Percentiles rank a stretch among this genome's conserved stretches.
Conservation (phyloP, 2,888 invertebrate species). For the Xanthorhoe spadicearia region DNA sequence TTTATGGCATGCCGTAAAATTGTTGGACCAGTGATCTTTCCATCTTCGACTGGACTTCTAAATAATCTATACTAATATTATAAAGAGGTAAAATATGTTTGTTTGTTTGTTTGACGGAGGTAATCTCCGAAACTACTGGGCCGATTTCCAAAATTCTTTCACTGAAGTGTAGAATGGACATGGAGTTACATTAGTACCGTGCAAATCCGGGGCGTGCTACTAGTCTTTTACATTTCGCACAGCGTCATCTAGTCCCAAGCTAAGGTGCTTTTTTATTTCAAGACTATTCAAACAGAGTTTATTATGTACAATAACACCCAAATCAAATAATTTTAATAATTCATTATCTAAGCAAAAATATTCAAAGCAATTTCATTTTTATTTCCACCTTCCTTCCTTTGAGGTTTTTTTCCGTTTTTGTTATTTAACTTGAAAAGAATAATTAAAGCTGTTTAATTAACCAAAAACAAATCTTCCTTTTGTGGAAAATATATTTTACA, state of each 20-base stretch:
- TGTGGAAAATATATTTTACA: slow-evolving; percentile 37
- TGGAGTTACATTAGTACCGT: too few species aligned
- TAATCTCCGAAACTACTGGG: too few species aligned
- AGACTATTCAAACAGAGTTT: not conserved
- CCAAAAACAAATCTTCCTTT: slow-evolving; percentile 38
- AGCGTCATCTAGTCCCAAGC: too few species aligned
- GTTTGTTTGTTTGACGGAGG: too few species aligned
- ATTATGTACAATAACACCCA: not conserved
- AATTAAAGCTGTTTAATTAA: slow-evolving; percentile 38
- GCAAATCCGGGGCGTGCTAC: too few species aligned
- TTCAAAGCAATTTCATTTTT: slow-evolving; percentile 21
- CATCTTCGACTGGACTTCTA: not conserved
- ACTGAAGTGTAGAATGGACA: too few species aligned
- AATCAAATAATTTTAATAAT: not conserved
- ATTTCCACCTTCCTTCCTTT: slow-evolving; percentile 19
- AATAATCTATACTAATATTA: too few species aligned
- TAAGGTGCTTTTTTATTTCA: too few species aligned
- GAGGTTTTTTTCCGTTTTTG: slow-evolving; percentile 25
- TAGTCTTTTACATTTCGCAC: too few species aligned
- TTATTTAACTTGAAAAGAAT: slow-evolving; percentile 33
- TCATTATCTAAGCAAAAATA: slow-evolving; percentile 8
- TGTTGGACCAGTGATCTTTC: too few species aligned
- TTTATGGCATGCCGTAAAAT: not conserved
- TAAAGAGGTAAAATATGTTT: too few species aligned
- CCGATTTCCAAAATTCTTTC: too few species aligned